Base-by-base conservation (phyloP, 2,888 invertebrate genomes). In the Zonitis immaculata region DNA sequence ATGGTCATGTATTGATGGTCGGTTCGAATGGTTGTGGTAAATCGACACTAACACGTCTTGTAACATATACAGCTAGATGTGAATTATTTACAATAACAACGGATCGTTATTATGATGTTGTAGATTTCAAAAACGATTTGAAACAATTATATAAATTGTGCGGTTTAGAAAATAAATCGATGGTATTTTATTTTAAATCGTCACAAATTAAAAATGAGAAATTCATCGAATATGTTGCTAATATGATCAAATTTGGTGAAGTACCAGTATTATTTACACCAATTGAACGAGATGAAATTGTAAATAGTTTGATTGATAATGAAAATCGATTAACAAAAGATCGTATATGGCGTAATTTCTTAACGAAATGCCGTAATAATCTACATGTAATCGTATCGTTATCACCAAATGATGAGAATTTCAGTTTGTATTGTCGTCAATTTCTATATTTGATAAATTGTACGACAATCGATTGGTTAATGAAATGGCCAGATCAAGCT, bases 391-490 rank as follows among this genome's bases (percentile, higher is more conserved):
- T 93, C 0, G 74, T 95, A n/a, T n/a, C n/a, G n/a, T n/a, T n/a
- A n/a, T n/a, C n/a, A n/a, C n/a, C n/a, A n/a, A n/a, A n/a, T n/a
- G n/a, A n/a, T n/a, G n/a, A n/a, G n/a, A n/a, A n/a, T n/a, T n/a
- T n/a, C n/a, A n/a, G n/a, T n/a, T n/a, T n/a, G n/a, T n/a, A n/a
- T n/a, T n/a, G n/a, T n/a, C 82, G 94, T 60, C 93, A 87, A 76
- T 95, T 95, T 75, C 95, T 95, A 0, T 94, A 94, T 0, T 78
- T 95, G 44, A 92, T 95, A 32, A 95, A 93, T 70, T 92, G 91
- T 70, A 91, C 93, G 0, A 91, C 89, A 32, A 93, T 95, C 59
- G 93, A 95, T 74, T 95, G 95, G 95, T 86, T 94, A 71, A 93
- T 91, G 74, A 88, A 94, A 0, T 95, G 95, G 95, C 94, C 95